Base-by-base conservation (phyloP, 2,113 vertebrate genomes). In the Todiramphus saurophagus region DNA sequence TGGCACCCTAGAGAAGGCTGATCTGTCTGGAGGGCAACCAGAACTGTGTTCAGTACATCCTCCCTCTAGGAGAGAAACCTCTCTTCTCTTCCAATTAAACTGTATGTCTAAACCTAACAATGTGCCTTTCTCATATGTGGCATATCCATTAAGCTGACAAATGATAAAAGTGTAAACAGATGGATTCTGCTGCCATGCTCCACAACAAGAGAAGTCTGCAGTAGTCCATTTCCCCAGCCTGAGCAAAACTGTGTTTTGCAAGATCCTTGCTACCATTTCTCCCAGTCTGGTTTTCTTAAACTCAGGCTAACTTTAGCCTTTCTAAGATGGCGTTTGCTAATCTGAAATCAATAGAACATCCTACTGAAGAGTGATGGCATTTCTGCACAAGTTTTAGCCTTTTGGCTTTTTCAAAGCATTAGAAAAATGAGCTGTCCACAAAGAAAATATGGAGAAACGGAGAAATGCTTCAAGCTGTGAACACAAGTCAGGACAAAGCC, bases 341-440 rank as follows among this genome's bases (percentile, higher is more conserved):
- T 87, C 74, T 76, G 56, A 96, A 97, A 93, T 95, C 90, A 48
- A 75, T 82, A 64, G 35, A 87, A 76, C 74, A 87, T 56, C 56
- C 43, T 68, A 21, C 62, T 27, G 39, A 85, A 89, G 69, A 41
- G 56, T 76, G 75, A 73, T 90, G 53, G 33, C 53, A 60, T 79
- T 94, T 85, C 75, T 79, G 70, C 66, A 51, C 1, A 1, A 17
- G 37, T 60, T 94, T 90, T 30, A 69, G 14, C 41, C 16, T 50
- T 53, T 69, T 3, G 25, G 63, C 24, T 82, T 80, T 85, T 59
- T 60, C 39, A 64, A 67, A 85, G 19, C 14, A 7, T 51, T 56
- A 84, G 53, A 95, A 95, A 95, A 89, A 89, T 69, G 27, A 82
- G 13, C 67, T 68, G 66, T 79, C 63, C n/a, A 35, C 66, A 64